Evolutionary conservation across 2,797 vertebrate genomes (phyloP), one percentile per base, ranked within the genome.

Genomic region (Phaenicophaeus curvirostris): DNA sequence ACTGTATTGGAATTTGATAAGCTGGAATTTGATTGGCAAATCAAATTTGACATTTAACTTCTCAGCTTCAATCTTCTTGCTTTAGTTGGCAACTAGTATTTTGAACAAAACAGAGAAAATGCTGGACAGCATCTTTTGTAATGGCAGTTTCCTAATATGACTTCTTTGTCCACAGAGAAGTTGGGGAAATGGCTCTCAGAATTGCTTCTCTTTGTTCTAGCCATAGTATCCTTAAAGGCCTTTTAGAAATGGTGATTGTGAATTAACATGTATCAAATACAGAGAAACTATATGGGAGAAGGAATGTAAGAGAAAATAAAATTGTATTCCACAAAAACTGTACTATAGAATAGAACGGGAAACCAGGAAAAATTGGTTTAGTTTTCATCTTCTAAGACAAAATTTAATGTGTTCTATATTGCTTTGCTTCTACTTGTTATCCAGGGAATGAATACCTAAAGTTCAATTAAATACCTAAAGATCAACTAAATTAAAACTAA

Each of bases 21-120:
- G 5, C 4, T 65, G 37, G 18, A 92, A 30, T 78, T 54, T 90
- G 19, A 15, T 24, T 83, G 30, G 28, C 28, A n/a, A n/a, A n/a
- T n/a, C n/a, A n/a, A n/a, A n/a, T n/a, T n/a, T n/a, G n/a, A n/a
- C 0, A 0, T 57, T 78, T 71, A 54, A 46, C 17, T 73, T 72
- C 51, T 76, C 57, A 50, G 20, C 21, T 81, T 81, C 48, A 20
- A 31, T 84, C 37, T 86, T 39, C 62, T 81, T 82, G 21, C 37
- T 85, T 57, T 78, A 42, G 44, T n/a, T 75, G 41, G 24, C 30
- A 75, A 6, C 31, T 31, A 11, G 57, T 75, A 61, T 71, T 87
- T 93, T 81, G 55, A 93, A 68, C 11, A 37, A 82, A 78, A 68
- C 17, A 46, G 39, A 88, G 76, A 90, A 94, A 90, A 75, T 69